phyloP scores from a whole-genome alignment of 2,113 vertebrate species.

The Peromyscus polionotus region DNA sequence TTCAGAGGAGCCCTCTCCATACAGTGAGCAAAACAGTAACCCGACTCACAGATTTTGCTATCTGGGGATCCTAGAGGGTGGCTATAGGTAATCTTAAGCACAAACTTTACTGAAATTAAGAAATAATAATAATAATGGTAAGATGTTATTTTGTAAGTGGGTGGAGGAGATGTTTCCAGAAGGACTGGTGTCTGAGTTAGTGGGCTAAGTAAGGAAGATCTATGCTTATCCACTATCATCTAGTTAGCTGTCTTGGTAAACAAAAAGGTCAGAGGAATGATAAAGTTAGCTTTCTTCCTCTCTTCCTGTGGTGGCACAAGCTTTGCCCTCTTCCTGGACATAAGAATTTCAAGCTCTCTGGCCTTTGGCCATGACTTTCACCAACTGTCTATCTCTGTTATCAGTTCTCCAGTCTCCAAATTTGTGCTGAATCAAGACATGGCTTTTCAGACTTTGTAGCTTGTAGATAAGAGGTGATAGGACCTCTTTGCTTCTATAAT shows the following conservation, averaged over 20 bases:
- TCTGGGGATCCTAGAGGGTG: not conserved
- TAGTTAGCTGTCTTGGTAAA: not conserved
- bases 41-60: not conserved
- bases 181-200: not conserved
- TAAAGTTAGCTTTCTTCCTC: not conserved
- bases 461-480: not conserved
- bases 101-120: not conserved
- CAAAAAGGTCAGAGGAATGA: not conserved
- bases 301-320: not conserved
- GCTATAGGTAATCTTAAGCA: not conserved
- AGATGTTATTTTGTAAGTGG: not conserved
- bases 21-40: not conserved
- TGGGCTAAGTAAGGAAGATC: not conserved
- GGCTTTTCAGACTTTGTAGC: not conserved
- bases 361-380: not conserved
- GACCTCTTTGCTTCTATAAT: not conserved
- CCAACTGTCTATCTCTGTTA: no score
- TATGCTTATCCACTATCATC: not conserved
- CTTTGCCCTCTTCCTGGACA: not conserved
- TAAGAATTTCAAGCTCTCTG: not conserved
- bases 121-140: not conserved
- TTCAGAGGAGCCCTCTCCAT: not conserved
- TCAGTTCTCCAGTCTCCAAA: not conserved
- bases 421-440: not conserved
- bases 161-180: not conserved